These are phyloP conservation scores for Meloidogyne exigua DNA, from an alignment of 1,140 invertebrate species.

Conservation along the genomic window DNA sequence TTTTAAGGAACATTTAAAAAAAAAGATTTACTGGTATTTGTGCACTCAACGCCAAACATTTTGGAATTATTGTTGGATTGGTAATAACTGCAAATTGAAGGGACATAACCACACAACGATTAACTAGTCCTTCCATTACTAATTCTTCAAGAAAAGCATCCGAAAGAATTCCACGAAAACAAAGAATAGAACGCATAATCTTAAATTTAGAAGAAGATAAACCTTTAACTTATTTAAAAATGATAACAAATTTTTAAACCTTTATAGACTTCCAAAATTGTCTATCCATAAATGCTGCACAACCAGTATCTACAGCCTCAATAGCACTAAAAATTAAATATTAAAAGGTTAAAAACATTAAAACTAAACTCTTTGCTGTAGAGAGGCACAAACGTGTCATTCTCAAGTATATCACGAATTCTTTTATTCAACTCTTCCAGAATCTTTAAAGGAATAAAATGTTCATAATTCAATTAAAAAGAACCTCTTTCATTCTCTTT, in stretches of 20 bases:
- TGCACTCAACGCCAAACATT: slow-evolving; percentile 36
- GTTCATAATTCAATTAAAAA: background rate
- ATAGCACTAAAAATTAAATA: slow-evolving; percentile 41
- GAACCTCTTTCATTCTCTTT: slow-evolving; percentile 31
- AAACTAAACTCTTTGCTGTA: slow-evolving; percentile 43
- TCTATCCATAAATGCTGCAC: slow-evolving; percentile 33
- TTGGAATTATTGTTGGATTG: slow-evolving; percentile 28
- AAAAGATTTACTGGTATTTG: slow-evolving; percentile 31
- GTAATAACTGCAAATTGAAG: slow-evolving; percentile 39
- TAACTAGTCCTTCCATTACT: slow-evolving; percentile 40
- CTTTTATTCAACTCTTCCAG: slow-evolving; percentile 19
- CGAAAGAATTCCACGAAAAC: slow-evolving; percentile 36
- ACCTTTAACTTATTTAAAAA: no score
- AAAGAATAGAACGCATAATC: slow-evolving; percentile 35
- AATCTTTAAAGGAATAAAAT: background rate
- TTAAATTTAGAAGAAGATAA: no score
- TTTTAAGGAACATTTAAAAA: background rate
- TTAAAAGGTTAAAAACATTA: slow-evolving; percentile 2
- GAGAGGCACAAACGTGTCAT: slow-evolving; percentile 45
- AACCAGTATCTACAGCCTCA: slow-evolving; percentile 31
- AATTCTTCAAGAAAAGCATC: slow-evolving; percentile 36
- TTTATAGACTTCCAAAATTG: slow-evolving; percentile 45
- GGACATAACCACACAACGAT: slow-evolving; percentile 37
- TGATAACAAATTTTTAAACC: slow-evolving; percentile 2
- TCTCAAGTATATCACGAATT: slow-evolving; percentile 22